Evolutionary conservation across 2,113 vertebrate species (phyloP), one percentile per base, ranked within the genome.

Genomic region (Amia ocellicauda): DNA sequence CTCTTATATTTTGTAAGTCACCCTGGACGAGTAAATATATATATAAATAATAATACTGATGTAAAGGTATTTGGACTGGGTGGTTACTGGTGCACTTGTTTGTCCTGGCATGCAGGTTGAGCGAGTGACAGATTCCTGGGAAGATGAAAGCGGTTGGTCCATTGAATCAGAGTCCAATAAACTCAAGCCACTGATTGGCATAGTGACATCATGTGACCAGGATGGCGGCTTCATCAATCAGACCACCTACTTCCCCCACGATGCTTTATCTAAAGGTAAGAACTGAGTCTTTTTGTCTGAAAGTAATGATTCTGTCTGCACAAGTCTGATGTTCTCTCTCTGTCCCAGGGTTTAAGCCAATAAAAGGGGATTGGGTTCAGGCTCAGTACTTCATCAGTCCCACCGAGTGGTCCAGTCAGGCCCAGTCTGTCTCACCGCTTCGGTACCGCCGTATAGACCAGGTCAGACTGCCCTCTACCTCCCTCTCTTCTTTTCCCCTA

Each of bases 351-450:
- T 99, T 91, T 58, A 36, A 78, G 52, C 94, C 97, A 43, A 91
- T 74, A 80, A 90, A 89, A 77, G 97, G 96, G 55, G 97, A 99
- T 79, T 97, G 93, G 93, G 93, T 99, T 26, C 85, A 95, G 84
- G 94, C 91, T 0, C 85, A 93, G 55, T 98, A 97, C 73, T 85
- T 87, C 47, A 80, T 99, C 70, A 89, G 89, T 55, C 82, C 86
- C 0, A 66, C 67, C 23, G 80, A 91, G 0, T 92, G 91, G 88
- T 90, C 70, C 72, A 94, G 92, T 24, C 83, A 93, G 80, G 94
- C 93, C 54, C 62, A 84, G 41, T 87, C 76, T 4, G 92, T 99
- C 60, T 84, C 81, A 20, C 97, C 97, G 0, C 83, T 99, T 75
- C 86, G 97, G 24, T 97, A 94, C 57, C 91, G 91, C 62, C 89